A percentile compares a stretch with the other conserved stretches of the same genome.
Conservation (phyloP, 2,113 vertebrate genomes). For the Pelobates fuscus region DNA sequence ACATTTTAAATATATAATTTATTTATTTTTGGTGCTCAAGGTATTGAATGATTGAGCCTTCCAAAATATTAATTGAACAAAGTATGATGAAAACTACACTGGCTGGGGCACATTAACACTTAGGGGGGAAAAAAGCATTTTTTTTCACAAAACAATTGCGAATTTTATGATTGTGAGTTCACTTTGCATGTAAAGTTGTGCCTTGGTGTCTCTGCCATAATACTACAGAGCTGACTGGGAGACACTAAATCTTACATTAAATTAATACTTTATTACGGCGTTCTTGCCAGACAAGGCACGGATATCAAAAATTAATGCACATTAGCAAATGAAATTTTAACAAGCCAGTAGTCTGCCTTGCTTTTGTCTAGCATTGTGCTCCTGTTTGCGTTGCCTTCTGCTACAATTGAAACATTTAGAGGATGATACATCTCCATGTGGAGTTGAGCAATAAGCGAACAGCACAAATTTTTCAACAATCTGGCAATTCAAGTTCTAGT, state of each 20-base stretch:
- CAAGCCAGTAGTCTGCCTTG: constrained; percentile 15
- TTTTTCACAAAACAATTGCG: no score
- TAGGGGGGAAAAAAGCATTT: no score
- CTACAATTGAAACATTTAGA: not conserved
- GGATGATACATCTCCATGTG: not conserved
- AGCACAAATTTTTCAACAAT: not conserved
- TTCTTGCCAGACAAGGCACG: constrained; percentile 46
- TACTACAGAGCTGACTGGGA: not conserved
- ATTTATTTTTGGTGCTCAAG: no score
- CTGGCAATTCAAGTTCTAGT: not conserved
- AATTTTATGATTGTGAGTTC: no score
- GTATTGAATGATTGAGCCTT: no score
- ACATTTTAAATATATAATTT: no score
- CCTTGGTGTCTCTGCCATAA: not conserved
- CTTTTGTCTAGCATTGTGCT: not conserved
- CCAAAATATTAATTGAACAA: no score
- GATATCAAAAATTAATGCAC: constrained; percentile 42
- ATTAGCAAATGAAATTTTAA: constrained; percentile 50
- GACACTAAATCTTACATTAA: constrained; percentile 13
- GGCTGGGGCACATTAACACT: no score
- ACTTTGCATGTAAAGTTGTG: no score
- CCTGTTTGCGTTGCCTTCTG: not conserved
- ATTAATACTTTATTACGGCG: constrained; percentile 1
- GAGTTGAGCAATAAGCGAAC: no score
- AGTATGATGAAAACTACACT: no score